phyloP scores from a whole-genome alignment of 2,113 vertebrate species.

The Oostethus manadensis region DNA sequence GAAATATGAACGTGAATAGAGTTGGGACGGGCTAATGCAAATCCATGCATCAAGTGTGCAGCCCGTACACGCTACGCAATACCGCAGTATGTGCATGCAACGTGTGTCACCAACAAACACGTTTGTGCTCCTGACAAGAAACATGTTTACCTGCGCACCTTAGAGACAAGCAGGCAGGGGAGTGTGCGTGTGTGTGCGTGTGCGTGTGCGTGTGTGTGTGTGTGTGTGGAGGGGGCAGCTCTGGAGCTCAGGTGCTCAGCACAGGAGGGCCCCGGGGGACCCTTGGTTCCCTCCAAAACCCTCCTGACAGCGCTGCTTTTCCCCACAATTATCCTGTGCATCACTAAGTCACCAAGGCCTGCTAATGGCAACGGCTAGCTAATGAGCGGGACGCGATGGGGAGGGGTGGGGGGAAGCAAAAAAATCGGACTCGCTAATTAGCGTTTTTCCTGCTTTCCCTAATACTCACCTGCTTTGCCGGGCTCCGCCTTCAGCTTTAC shows the following conservation, averaged over 20 bases:
- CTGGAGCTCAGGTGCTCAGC: conserved; percentile 67
- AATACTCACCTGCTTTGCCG: conserved; percentile 65
- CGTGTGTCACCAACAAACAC: too few relatives aligned
- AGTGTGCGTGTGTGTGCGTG: conserved; percentile 32
- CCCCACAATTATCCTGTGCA: conserved; percentile 71
- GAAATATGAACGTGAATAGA: too few relatives aligned
- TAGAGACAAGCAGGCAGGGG: conserved; percentile 71
- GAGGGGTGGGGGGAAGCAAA: conserved; percentile 33
- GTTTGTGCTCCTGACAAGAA: conserved; percentile 6
- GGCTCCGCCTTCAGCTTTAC: conserved; percentile 58
- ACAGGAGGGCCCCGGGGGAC: conserved; percentile 39
- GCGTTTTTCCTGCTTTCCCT: conserved; percentile 12
- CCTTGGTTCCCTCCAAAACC: conserved; percentile 45
- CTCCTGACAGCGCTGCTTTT: conserved; percentile 68
- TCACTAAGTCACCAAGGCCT: conserved; percentile 69
- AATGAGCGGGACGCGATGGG: conserved; percentile 72
- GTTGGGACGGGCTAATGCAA: too few relatives aligned
- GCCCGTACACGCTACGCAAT: too few relatives aligned
- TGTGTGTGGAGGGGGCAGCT: conserved; percentile 17
- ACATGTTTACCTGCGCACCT: conserved; percentile 77
- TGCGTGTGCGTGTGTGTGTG: neutral
- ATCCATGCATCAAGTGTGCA: too few relatives aligned
- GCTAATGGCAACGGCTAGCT: conserved; percentile 72
- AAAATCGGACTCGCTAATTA: conserved; percentile 68
- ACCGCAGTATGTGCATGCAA: too few relatives aligned